Percentiles rank a stretch among this genome's conserved stretches.
Conservation (phyloP, 2,888 invertebrate genomes). For the Actias luna region DNA sequence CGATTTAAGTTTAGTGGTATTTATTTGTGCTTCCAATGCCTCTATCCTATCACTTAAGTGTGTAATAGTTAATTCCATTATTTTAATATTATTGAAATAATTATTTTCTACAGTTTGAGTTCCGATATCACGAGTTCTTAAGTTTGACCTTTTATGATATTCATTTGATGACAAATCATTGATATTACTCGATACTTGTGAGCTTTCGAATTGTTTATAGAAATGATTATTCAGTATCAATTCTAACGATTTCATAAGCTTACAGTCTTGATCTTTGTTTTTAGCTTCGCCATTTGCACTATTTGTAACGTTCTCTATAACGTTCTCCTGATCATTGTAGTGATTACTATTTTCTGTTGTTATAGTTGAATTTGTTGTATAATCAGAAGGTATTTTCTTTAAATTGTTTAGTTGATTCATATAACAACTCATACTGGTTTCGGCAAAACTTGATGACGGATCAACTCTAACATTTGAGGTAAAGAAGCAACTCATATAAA, state of each 20-base stretch:
- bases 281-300: background rate
- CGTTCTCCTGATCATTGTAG: background rate
- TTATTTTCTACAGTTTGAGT: conserved; percentile 44
- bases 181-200: background rate
- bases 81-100: conserved; percentile 34
- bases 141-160: conserved; percentile 11
- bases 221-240: background rate
- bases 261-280: background rate
- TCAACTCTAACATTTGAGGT: conserved; percentile 24
- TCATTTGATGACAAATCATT: background rate
- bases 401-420: background rate
- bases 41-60: conserved; percentile 38
- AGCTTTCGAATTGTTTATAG: background rate
- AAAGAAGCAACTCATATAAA: conserved; percentile 39
- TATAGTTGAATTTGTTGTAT: background rate
- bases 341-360: background rate
- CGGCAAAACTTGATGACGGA: background rate
- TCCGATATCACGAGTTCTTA: conserved; percentile 33
- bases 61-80: conserved; percentile 42
- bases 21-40: conserved; percentile 37
- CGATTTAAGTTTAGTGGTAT: conserved; percentile 21
- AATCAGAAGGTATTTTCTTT: background rate
- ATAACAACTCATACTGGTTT: background rate
- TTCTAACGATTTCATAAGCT: background rate
- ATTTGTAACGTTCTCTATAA: background rate